Percentiles rank a stretch among this genome's conserved stretches.
Conservation (phyloP, 2,113 vertebrate species). For the Spheniscus mendiculus region DNA sequence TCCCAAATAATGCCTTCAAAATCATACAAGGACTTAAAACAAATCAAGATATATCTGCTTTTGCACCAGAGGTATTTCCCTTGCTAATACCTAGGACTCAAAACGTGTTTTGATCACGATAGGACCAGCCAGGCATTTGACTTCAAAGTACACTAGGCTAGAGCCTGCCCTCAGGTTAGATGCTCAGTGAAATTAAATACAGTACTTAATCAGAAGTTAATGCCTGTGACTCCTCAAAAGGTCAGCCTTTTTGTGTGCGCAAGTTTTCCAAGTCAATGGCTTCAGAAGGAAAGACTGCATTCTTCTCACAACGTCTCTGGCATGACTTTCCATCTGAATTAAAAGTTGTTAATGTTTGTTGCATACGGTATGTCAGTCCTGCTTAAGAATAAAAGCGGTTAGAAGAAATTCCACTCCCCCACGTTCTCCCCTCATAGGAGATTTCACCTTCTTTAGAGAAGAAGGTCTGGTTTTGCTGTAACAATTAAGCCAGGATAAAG, state of each 20-base stretch:
- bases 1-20: neutral
- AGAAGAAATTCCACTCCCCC: neutral
- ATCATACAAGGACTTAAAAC: neutral
- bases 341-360: neutral
- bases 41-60: neutral
- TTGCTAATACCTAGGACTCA: neutral
- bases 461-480: neutral
- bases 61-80: neutral
- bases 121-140: constrained; percentile 42
- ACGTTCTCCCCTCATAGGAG: neutral
- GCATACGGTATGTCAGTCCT: neutral
- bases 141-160: constrained; percentile 44
- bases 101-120: neutral
- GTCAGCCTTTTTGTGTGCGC: neutral
- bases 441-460: neutral
- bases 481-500: neutral
- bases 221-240: constrained; percentile 46
- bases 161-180: constrained; percentile 45
- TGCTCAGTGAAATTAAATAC: constrained; percentile 60
- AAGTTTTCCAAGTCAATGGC: neutral
- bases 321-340: neutral
- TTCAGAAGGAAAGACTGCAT: neutral
- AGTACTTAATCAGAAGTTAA: constrained; percentile 50
- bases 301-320: neutral
- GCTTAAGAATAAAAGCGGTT: neutral